Evolutionary conservation across 2,797 vertebrate genomes (phyloP), one percentile per base, ranked within the genome.

Genomic region (Todus mexicanus): DNA sequence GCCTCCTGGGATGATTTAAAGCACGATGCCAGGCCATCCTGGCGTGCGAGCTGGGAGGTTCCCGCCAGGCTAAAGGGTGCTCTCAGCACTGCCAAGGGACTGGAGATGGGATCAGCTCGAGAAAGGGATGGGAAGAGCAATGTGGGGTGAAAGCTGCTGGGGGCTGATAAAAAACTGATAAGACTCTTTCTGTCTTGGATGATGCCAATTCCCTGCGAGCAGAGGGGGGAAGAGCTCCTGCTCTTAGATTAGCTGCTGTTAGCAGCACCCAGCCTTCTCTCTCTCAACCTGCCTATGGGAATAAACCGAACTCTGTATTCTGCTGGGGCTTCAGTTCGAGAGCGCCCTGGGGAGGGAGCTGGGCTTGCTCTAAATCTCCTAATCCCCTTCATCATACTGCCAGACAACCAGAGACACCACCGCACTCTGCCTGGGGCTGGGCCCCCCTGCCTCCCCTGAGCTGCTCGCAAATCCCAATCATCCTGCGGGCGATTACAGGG

Each of bases 391-490:
- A 68, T 86, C 84, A 78, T 48, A 64, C 15, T 12, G 40, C 90
- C 93, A 92, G 93, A 84, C 82, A 35, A 70, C 54, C 80, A 74
- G 56, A 87, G 71, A 51, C 76, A 85, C 31, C 0, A 4, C 35
- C 7, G 78, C 23, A 54, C 85, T 74, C 61, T 48, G 91, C 78
- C 75, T 45, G 57, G 61, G 74, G 69, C 68, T 35, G 57, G 25
- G 27, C 79, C 80, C 73, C 76, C 83, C 74, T 22, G 53, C 87
- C 26, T 90, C 53, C 47, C 51, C 68, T 4, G 31, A 79, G 84
- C 93, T 43, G 87, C 82, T 21, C 15, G 66, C 94, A 95, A 95
- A 94, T 95, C 94, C 87, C 89, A 87, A 31, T 91, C 93, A 95
- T 95, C 87, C 92, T 17, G 53, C 4, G 42, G 81, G 65, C 1